These are phyloP conservation scores for Oscheius myriophilus DNA, from an alignment of 2,888 invertebrate genomes.

Conservation along the genomic window DNA sequence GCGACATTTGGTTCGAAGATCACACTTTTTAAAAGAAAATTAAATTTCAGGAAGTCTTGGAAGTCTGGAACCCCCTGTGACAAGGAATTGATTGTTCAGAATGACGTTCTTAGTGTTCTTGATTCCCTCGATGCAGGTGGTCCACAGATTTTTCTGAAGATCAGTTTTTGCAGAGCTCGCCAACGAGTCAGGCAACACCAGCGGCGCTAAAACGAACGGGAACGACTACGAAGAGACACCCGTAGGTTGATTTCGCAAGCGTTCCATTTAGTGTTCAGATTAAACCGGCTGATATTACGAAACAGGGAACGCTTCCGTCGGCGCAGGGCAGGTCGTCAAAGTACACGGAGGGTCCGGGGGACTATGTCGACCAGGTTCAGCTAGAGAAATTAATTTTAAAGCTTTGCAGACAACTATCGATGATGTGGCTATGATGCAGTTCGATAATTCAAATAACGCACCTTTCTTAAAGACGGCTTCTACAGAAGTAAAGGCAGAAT, in stretches of 20 bases:
- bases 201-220: slow-evolving; percentile 8
- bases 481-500: slow-evolving; percentile 50
- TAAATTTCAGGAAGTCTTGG: slow-evolving; percentile 58
- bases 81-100: slow-evolving; percentile 59
- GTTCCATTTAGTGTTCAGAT: background rate
- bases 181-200: slow-evolving; percentile 12
- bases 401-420: slow-evolving; percentile 45
- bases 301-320: background rate
- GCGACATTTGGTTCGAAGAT: slow-evolving; percentile 59
- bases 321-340: slow-evolving; percentile 19
- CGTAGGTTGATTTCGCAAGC: background rate
- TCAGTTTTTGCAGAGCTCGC: slow-evolving; percentile 11
- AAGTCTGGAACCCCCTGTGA: slow-evolving; percentile 57
- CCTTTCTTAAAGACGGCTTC: slow-evolving; percentile 62
- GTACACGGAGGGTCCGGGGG: slow-evolving; percentile 6
- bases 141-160: background rate
- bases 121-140: slow-evolving; percentile 17
- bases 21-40: background rate
- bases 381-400: background rate
- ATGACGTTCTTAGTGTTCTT: slow-evolving; percentile 53
- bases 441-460: slow-evolving; percentile 46
- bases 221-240: slow-evolving; percentile 24
- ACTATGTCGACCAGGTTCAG: slow-evolving; percentile 19
- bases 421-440: slow-evolving; percentile 55
- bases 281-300: background rate